A percentile compares a stretch with the other conserved stretches of the same genome.
These are phyloP conservation scores for Phyllostomus discolor DNA, from an alignment of 2,113 vertebrate species.

Conservation along the genomic window DNA sequence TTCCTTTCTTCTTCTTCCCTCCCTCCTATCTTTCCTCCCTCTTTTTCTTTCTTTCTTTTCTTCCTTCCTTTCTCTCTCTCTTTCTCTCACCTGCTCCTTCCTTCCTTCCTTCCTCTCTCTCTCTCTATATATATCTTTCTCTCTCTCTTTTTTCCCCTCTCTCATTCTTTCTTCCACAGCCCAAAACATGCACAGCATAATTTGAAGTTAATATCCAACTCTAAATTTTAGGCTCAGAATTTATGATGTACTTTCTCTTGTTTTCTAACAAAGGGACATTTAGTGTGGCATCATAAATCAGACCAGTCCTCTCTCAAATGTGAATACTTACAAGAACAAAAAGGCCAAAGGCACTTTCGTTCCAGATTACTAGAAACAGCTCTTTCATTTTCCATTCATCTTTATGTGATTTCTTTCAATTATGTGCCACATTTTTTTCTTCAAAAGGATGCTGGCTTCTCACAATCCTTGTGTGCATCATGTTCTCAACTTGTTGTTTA, in stretches of 20 bases:
- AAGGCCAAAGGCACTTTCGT: neutral
- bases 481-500: neutral
- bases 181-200: neutral
- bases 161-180: neutral
- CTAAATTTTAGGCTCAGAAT: constrained; percentile 20
- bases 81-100: neutral
- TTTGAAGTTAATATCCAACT: constrained; percentile 25
- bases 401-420: constrained; percentile 54
- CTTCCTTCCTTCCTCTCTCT: neutral
- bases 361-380: constrained; percentile 41
- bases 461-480: neutral
- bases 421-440: neutral
- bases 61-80: neutral
- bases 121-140: neutral
- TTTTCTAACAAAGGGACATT: constrained; percentile 45
- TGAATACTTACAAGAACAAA: constrained; percentile 26
- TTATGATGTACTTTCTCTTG: constrained; percentile 33
- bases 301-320: neutral
- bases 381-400: constrained; percentile 40
- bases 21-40: neutral
- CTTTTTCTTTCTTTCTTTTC: neutral
- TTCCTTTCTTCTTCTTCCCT: neutral
- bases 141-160: neutral
- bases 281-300: neutral
- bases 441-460: constrained; percentile 3